phyloP scores from a whole-genome alignment of 2,888 invertebrate species.

The Chymomyza caudatula region DNA sequence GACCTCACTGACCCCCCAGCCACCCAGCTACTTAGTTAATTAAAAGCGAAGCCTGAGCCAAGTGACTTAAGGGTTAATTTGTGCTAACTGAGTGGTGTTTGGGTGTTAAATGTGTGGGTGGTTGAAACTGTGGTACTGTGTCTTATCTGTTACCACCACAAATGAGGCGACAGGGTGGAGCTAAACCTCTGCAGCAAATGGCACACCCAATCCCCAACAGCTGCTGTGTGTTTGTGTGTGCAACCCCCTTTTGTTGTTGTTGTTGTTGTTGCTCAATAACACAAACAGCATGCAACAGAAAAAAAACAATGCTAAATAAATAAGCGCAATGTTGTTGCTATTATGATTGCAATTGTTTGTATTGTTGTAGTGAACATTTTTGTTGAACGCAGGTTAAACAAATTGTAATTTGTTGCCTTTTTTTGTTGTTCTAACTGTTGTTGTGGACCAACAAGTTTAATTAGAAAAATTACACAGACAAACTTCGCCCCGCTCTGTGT shows the following conservation, averaged over 20 bases:
- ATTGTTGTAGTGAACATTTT: slow-evolving; percentile 9
- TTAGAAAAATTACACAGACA: slow-evolving; percentile 50
- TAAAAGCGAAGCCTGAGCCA: slow-evolving; percentile 57
- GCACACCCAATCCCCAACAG: slow-evolving; percentile 3
- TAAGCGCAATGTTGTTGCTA: slow-evolving; percentile 14
- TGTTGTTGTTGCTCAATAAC: slow-evolving; percentile 32
- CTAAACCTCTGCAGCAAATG: neutral
- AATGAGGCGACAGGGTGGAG: neutral
- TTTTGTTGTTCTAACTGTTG: neutral
- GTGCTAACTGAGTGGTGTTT: slow-evolving; percentile 3
- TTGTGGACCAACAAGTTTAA: slow-evolving; percentile 47
- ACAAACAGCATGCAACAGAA: slow-evolving; percentile 12
- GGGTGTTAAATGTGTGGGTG: neutral
- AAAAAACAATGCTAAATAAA: slow-evolving; percentile 36
- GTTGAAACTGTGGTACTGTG: neutral
- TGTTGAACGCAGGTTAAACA: slow-evolving; percentile 7
- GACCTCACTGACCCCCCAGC: slow-evolving; percentile 6
- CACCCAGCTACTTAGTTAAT: slow-evolving; percentile 63
- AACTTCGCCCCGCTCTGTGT: slow-evolving; percentile 1
- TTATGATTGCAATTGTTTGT: slow-evolving; percentile 18
- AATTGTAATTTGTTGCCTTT: neutral
- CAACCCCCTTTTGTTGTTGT: slow-evolving; percentile 51
- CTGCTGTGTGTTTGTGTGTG: slow-evolving; percentile 19
- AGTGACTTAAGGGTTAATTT: slow-evolving; percentile 68
- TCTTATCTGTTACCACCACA: slow-evolving; percentile 1